Evolutionary conservation across 2,888 invertebrate genomes (phyloP).

Genomic region (Parochlus steinenii): DNA sequence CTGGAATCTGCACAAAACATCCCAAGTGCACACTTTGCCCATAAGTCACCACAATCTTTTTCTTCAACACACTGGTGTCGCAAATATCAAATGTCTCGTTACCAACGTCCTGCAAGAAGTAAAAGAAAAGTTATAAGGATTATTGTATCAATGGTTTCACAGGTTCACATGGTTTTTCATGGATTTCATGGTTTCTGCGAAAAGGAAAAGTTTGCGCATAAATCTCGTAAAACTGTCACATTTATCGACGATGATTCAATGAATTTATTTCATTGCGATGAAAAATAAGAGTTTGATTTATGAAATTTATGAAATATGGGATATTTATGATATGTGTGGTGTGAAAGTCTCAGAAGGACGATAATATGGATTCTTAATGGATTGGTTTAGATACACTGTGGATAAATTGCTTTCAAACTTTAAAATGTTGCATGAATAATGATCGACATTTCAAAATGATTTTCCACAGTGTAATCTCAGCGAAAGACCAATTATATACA

Average conservation of each 20-base stretch:
- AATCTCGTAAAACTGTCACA: too few species aligned
- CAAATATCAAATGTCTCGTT: conserved; percentile 82
- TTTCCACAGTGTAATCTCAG: not conserved
- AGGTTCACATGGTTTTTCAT: too few species aligned
- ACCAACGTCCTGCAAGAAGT: conserved; percentile 74
- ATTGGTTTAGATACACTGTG: not conserved
- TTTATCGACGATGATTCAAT: too few species aligned
- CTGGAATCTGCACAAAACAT: conserved; percentile 80
- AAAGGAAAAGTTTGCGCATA: too few species aligned
- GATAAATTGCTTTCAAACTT: not conserved
- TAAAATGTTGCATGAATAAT: not conserved
- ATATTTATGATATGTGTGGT: too few species aligned
- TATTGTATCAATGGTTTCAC: too few species aligned
- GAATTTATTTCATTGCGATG: too few species aligned
- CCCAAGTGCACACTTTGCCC: conserved; percentile 85
- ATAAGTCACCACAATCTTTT: conserved; percentile 80
- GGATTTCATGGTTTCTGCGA: too few species aligned
- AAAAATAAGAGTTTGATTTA: too few species aligned
- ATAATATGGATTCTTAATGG: too few species aligned
- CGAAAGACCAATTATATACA: conserved; percentile 12
- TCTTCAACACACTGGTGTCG: conserved; percentile 74
- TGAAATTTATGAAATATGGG: too few species aligned
- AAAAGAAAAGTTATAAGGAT: conserved; percentile 22
- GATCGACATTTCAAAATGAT: not conserved
- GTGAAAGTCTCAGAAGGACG: too few species aligned